Evolutionary conservation across 2,888 invertebrate species (phyloP).

Genomic region (Mythimna vitellina): DNA sequence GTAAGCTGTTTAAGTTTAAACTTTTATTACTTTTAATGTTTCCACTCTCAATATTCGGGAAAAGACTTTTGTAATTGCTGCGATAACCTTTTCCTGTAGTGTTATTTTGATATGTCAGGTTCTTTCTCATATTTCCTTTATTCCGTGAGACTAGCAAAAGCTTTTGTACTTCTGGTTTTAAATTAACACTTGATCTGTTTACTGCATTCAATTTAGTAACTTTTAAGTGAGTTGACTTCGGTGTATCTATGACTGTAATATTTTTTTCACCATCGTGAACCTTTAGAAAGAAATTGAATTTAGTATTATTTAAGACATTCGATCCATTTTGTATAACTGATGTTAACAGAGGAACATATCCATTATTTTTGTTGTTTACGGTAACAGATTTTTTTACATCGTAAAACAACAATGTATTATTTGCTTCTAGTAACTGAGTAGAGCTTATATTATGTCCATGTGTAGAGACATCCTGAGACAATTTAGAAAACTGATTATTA

Average conservation of each 20-base stretch:
- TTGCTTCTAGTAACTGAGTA: not conserved
- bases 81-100: not conserved
- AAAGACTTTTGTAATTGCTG: slow-evolving; percentile 2
- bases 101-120: not conserved
- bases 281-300: slow-evolving; percentile 3
- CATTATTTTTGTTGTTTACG: not conserved
- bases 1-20: slow-evolving; percentile 45
- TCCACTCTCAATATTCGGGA: not conserved
- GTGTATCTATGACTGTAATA: slow-evolving; percentile 27
- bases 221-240: slow-evolving; percentile 12
- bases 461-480: not conserved
- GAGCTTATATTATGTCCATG: not conserved
- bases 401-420: slow-evolving; percentile 1
- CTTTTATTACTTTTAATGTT: slow-evolving; percentile 10
- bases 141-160: slow-evolving; percentile 5
- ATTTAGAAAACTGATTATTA: not conserved
- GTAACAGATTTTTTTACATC: not conserved
- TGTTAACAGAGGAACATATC: not conserved
- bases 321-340: slow-evolving; percentile 5
- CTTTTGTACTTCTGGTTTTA: slow-evolving; percentile 15
- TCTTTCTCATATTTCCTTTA: not conserved
- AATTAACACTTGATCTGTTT: slow-evolving; percentile 11
- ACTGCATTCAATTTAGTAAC: slow-evolving; percentile 28
- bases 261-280: slow-evolving; percentile 18
- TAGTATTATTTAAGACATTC: not conserved